Base-by-base conservation (phyloP, 2,113 vertebrate genomes). In the Todiramphus saurophagus region DNA sequence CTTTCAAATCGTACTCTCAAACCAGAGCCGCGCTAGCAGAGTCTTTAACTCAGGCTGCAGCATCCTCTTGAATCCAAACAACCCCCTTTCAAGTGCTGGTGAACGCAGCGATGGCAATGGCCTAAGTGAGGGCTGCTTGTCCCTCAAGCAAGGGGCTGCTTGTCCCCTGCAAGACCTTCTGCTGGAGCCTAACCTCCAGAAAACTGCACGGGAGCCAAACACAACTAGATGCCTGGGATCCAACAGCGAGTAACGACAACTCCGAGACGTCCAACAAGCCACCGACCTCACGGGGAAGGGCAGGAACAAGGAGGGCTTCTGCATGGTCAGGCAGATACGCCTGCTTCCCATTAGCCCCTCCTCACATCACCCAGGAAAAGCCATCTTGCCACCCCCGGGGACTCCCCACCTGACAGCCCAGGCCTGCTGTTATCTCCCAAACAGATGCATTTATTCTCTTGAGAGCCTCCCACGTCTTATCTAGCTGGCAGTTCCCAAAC, bases 321-420 rank as follows among this genome's bases (percentile, higher is more conserved):
- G 83, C 5, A 30, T n/a, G 64, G 77, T 48, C 79, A 63, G 91
- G 31, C 87, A 89, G 76, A 59, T 24, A 31, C 0, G 8, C 82
- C 72, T 59, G 48, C 86, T 85, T 86, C 80, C 94, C 31, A 1
- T 15, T 51, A 35, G 39, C 58, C 64, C 81, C 74, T 84, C 68
- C 79, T 89, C 44, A 60, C 43, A 48, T 5, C 50, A 39, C 2
- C 27, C 79, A 94, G 93, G 67, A 90, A 89, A 62, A 90, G n/a
- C 73, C 91, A 70, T 59, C 67, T 5, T 43, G 24, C 73, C 74
- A 51, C 77, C 70, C 80, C 28, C 6, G 2, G 79, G 89, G 89
- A 96, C 62, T 92, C 70, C 87, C 91, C 89, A 95, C 87, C 93
- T 93, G 94, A 95, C 93, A 96, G 92, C 90, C 76, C 81, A 31